Evolutionary conservation across 2,113 vertebrate genomes (phyloP).

Genomic region (Chaetodon trifascialis): DNA sequence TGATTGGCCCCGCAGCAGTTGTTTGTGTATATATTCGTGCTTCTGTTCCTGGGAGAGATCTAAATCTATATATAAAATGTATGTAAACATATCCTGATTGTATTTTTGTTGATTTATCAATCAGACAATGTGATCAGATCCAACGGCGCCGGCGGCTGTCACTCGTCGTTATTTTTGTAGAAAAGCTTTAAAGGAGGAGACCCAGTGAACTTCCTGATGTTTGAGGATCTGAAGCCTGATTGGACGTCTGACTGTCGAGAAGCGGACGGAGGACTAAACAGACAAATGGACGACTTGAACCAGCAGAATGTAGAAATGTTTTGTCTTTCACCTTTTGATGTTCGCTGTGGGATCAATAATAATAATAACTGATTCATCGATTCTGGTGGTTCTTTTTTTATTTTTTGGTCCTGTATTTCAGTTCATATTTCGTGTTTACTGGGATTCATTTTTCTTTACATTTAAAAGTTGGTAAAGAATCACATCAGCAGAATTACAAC

Average conservation of each 20-base stretch:
- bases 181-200: slow-evolving; percentile 61
- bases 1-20: slow-evolving; percentile 24
- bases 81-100: slow-evolving; percentile 69
- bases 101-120: slow-evolving; percentile 72
- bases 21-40: slow-evolving; percentile 61
- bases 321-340: slow-evolving; percentile 41
- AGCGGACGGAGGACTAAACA: neutral
- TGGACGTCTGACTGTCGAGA: slow-evolving; percentile 22
- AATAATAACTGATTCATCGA: slow-evolving; percentile 42
- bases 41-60: slow-evolving; percentile 57
- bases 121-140: slow-evolving; percentile 35
- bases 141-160: slow-evolving; percentile 4
- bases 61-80: slow-evolving; percentile 75
- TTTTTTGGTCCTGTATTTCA: neutral
- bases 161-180: slow-evolving; percentile 79
- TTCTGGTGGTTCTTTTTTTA: neutral
- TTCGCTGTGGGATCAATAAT: slow-evolving; percentile 65
- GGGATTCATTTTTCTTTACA: neutral
- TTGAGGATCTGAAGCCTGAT: slow-evolving; percentile 34
- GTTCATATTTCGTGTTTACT: too few relatives aligned
- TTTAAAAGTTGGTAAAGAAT: neutral
- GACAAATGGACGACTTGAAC: slow-evolving; percentile 7
- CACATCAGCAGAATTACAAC: neutral
- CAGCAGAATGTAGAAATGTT: slow-evolving; percentile 58
- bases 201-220: slow-evolving; percentile 36